Percentiles rank a stretch among this genome's conserved stretches.
These are phyloP conservation scores for Toxotes lorentzi DNA, from an alignment of 2,797 vertebrate genomes.

Conservation along the genomic window DNA sequence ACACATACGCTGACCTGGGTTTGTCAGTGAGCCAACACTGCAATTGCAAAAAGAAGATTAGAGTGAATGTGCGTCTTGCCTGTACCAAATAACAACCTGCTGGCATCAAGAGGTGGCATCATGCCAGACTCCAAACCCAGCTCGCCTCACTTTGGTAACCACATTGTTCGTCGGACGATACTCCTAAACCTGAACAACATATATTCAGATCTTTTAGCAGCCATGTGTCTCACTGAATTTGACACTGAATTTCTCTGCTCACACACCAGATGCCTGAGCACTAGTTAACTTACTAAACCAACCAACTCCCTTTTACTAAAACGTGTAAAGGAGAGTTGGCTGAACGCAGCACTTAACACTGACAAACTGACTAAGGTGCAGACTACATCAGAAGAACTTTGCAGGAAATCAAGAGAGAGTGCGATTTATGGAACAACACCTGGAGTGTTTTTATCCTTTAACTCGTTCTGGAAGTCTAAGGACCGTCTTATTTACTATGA, in stretches of 20 bases:
- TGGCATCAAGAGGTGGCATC: constrained; percentile 21
- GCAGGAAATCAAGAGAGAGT: background rate
- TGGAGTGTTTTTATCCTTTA: background rate
- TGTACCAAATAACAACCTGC: constrained; percentile 25
- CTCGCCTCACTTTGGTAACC: constrained; percentile 10
- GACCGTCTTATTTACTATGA: background rate
- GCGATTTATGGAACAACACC: background rate
- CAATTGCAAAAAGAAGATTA: constrained; percentile 54
- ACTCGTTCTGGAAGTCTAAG: background rate
- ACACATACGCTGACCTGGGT: constrained; percentile 27
- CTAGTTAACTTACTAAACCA: background rate
- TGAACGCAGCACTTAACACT: no score
- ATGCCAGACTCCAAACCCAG: background rate
- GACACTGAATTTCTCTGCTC: background rate
- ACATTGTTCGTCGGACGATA: background rate
- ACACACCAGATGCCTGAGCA: background rate
- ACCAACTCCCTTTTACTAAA: no score
- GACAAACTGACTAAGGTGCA: background rate
- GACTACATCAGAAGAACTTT: background rate
- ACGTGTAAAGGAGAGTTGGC: no score
- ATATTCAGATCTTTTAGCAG: background rate
- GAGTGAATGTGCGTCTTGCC: constrained; percentile 28
- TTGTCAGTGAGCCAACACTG: constrained; percentile 12
- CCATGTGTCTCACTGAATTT: no score
- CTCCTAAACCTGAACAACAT: background rate